A percentile compares a stretch with the other conserved stretches of the same genome.
These are phyloP conservation scores for Platygyra sinensis DNA, from an alignment of 64 coral and sea anemone species.

Conservation along the genomic window DNA sequence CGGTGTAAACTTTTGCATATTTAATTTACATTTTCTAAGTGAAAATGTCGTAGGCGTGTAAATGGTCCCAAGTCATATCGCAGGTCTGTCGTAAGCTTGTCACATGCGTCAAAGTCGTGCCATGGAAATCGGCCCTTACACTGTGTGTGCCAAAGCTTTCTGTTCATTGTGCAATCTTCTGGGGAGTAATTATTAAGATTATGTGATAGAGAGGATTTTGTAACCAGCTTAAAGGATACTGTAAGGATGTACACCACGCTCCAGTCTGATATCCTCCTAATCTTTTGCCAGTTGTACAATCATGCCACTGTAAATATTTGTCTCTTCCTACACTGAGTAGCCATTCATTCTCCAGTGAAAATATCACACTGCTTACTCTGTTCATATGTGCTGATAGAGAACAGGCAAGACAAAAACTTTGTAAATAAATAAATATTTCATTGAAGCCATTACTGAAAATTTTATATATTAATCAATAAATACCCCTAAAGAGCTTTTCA, in stretches of 20 bases:
- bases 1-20: too few species aligned
- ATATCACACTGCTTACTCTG: conserved; percentile 70
- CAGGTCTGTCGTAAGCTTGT: too few species aligned
- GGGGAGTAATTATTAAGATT: too few species aligned
- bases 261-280: conserved; percentile 87
- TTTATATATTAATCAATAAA: neutral
- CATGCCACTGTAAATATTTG: conserved; percentile 99
- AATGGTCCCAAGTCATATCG: too few species aligned
- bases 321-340: conserved; percentile 89
- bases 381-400: conserved; percentile 86
- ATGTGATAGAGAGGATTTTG: too few species aligned
- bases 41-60: too few species aligned
- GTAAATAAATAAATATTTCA: neutral
- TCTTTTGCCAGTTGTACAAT: conserved; percentile 87
- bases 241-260: conserved; percentile 93
- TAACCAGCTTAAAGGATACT: conserved; percentile 82
- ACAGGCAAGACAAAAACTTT: neutral
- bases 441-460: too few species aligned
- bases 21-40: too few species aligned
- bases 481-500: neutral
- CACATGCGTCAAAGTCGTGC: too few species aligned
- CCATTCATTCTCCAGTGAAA: conserved; percentile 96
- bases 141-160: too few species aligned
- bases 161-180: too few species aligned
- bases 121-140: too few species aligned